These are phyloP conservation scores for Botia kubotai DNA, from an alignment of 2,797 vertebrate species.

Conservation along the genomic window DNA sequence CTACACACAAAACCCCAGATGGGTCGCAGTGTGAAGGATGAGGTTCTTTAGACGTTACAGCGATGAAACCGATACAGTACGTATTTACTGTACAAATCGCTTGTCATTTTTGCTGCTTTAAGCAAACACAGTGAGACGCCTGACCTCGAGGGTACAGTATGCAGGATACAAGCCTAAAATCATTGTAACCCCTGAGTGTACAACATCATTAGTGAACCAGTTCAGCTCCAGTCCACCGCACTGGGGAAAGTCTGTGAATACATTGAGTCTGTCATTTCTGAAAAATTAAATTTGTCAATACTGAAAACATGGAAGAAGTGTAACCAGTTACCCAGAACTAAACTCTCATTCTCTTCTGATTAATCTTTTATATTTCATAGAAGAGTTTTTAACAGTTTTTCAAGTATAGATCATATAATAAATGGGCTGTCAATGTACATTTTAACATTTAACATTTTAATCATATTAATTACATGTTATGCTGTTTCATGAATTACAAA, in stretches of 20 bases:
- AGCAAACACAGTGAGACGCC: slow-evolving; percentile 2
- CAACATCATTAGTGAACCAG: slow-evolving; percentile 14
- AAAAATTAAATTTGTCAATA: not conserved
- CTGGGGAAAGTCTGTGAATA: slow-evolving; percentile 18
- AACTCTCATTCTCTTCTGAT: not conserved
- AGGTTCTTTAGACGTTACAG: not conserved
- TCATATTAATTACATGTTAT: no score
- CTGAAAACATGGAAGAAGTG: not conserved
- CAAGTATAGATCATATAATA: not conserved
- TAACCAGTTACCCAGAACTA: not conserved
- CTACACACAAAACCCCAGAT: not conserved
- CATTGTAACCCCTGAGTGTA: slow-evolving; percentile 19
- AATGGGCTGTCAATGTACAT: not conserved
- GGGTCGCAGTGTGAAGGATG: not conserved
- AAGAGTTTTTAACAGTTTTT: not conserved
- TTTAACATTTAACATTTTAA: no score
- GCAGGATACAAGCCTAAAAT: not conserved
- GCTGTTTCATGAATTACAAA: no score
- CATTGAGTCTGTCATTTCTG: slow-evolving; percentile 13
- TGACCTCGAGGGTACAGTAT: not conserved
- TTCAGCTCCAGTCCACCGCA: slow-evolving; percentile 2
- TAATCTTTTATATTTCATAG: not conserved
- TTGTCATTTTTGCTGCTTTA: slow-evolving; percentile 17
- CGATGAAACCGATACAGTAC: slow-evolving; percentile 17
- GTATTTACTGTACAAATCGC: slow-evolving; percentile 32